Evolutionary conservation across 2,113 vertebrate species (phyloP), one percentile per base, ranked within the genome.

Genomic region (Centropristis striata): DNA sequence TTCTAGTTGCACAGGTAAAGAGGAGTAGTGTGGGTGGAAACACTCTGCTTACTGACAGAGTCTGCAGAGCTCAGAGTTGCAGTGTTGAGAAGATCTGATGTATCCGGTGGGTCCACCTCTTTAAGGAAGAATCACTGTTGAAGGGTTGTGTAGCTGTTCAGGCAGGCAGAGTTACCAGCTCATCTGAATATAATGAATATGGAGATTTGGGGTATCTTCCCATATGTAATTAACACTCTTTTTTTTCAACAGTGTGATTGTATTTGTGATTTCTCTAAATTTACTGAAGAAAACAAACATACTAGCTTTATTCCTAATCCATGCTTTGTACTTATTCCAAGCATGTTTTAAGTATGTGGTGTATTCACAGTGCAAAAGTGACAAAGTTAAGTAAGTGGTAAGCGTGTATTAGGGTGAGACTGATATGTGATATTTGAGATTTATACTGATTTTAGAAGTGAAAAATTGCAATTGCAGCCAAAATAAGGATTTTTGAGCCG

Each of bases 1-100:
- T 60, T 74, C 75, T 71, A 66, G 41, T 50, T 46, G 47, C 28
- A 79, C 59, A 68, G 88, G 65, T 86, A 54, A 54, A 63, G 51
- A 67, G 21, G 47, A 61, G 71, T n/a, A 49, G 63, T 65, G 81
- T 78, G 72, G 41, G 68, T 15, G 75, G 83, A 71, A 25, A 59
- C 57, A 47, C 28, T 20, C 15, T 68, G 65, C 37, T 79, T n/a
- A 36, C 71, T 70, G 61, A 64, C 69, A 54, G 42, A 74, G 20
- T 55, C 42, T 50, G 50, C 65, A 57, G 66, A 60, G 71, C 67
- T 59, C 60, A 47, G 59, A 64, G 67, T 46, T 59, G 23, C 14
- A 32, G 59, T 44, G 36, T 28, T 72, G 20, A 23, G 68, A 58
- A 57, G 68, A 68, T 77, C 69, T 20, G 63, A 77, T 32, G 60